These are phyloP conservation scores for Trachymyrmex cornetzi DNA, from an alignment of 1,140 invertebrate species.

Conservation along the genomic window DNA sequence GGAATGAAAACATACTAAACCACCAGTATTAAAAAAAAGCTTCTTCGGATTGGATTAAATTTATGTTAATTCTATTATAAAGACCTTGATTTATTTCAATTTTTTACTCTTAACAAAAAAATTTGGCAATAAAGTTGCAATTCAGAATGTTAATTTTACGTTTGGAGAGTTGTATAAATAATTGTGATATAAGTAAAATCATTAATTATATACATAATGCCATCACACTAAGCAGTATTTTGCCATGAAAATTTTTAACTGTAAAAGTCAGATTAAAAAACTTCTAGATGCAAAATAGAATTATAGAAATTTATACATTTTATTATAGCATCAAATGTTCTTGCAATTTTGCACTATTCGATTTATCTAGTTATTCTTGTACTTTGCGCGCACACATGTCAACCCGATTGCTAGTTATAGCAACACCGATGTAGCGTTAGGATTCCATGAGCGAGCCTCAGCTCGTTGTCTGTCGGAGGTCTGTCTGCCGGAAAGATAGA, in stretches of 20 bases:
- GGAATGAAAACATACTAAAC: neutral
- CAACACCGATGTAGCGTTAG: constrained; percentile 3
- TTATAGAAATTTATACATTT: neutral
- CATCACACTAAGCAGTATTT: neutral
- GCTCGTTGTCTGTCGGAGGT: constrained; percentile 67
- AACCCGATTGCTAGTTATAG: constrained; percentile 32
- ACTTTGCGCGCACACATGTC: constrained; percentile 47
- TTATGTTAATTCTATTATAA: neutral
- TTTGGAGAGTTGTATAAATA: neutral
- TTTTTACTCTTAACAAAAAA: neutral
- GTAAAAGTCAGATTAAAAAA: neutral
- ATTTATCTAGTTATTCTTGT: constrained; percentile 17
- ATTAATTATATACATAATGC: neutral
- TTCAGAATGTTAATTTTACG: neutral
- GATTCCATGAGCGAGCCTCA: constrained; percentile 66
- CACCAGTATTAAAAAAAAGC: neutral
- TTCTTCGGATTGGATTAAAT: neutral
- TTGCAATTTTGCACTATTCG: neutral
- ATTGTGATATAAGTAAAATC: neutral
- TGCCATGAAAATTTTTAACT: neutral
- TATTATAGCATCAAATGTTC: neutral
- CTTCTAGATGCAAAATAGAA: neutral
- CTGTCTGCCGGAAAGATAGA: constrained; percentile 72
- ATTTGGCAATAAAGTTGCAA: constrained; percentile 8
- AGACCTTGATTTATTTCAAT: neutral